phyloP scores from a whole-genome alignment of 2,113 vertebrate genomes.

The Alouatta palliata region DNA sequence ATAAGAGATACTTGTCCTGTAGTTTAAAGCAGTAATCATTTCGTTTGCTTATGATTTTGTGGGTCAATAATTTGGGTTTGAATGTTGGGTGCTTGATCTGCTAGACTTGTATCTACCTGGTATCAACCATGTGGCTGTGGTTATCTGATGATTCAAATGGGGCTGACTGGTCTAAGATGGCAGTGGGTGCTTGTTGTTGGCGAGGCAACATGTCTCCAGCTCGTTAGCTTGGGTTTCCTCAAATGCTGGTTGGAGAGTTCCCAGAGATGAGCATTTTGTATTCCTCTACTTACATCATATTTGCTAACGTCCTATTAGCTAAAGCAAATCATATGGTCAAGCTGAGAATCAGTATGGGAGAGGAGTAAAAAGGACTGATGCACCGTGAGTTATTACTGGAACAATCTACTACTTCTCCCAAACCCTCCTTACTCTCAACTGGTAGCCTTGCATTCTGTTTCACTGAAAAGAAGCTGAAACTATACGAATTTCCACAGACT shows the following conservation, averaged over 20 bases:
- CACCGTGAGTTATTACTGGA: not conserved
- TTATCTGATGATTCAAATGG: not conserved
- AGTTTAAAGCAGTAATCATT: not conserved
- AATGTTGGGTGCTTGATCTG: not conserved
- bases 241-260: not conserved
- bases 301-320: not conserved
- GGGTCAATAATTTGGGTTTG: not conserved
- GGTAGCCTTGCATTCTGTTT: not conserved
- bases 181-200: not conserved
- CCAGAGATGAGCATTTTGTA: not conserved
- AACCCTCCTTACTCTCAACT: not conserved
- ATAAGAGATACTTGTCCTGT: not conserved
- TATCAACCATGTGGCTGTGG: not conserved
- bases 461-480: not conserved
- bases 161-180: not conserved
- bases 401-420: not conserved
- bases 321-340: not conserved
- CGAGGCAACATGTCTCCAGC: not conserved
- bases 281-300: not conserved
- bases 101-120: not conserved
- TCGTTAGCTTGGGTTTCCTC: not conserved
- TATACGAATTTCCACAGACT: not conserved
- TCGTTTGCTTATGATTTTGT: slow-evolving; percentile 12
- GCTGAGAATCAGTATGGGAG: not conserved
- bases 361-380: not conserved